Evolutionary conservation across 2,113 vertebrate genomes (phyloP).

Genomic region (Sinocyclocheilus rhinocerous): DNA sequence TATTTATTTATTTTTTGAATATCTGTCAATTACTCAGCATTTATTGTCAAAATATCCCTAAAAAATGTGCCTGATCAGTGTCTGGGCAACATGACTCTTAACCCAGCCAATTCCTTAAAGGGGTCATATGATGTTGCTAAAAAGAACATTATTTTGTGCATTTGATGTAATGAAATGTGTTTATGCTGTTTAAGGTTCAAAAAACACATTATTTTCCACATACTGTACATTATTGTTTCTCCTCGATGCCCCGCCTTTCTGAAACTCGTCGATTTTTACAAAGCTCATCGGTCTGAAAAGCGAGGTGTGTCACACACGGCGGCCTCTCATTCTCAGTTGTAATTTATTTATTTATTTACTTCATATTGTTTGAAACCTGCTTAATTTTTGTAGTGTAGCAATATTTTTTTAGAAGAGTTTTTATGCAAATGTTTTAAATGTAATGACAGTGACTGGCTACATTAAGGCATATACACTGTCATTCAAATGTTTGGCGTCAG

Average conservation of each 20-base stretch:
- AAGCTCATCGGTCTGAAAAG: no score
- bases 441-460: not conserved
- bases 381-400: not conserved
- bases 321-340: no score
- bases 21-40: not conserved
- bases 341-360: not conserved
- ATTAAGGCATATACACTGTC: not conserved
- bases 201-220: no score
- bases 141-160: no score
- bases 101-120: not conserved
- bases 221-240: no score
- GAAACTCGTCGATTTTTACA: no score
- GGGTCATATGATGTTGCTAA: no score
- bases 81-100: not conserved
- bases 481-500: no score
- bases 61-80: not conserved
- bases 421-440: not conserved
- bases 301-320: no score
- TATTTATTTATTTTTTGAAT: not conserved
- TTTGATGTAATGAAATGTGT: no score
- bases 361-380: not conserved
- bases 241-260: no score
- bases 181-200: no score
- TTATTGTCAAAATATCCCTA: not conserved
- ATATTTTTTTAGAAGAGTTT: not conserved